A percentile compares a stretch with the other conserved stretches of the same genome.
Conservation (phyloP, 2,113 vertebrate species). For the Microtus oregoni region DNA sequence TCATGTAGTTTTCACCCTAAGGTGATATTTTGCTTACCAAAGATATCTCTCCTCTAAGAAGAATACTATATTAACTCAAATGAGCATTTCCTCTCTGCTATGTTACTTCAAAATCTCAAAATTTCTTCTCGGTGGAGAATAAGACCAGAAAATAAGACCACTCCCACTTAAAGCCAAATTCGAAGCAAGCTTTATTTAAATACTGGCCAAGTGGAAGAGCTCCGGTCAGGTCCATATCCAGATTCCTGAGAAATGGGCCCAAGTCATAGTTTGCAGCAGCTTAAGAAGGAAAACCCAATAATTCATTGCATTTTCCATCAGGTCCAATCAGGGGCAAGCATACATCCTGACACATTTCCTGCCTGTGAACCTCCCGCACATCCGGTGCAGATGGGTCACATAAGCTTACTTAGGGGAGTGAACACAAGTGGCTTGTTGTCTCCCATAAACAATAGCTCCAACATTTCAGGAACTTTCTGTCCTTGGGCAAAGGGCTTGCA, state of each 20-base stretch:
- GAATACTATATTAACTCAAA: slow-evolving; percentile 12
- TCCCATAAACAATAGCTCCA: not conserved
- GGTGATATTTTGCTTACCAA: not conserved
- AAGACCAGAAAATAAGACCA: not conserved
- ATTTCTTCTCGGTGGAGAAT: not conserved
- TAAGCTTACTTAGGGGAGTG: not conserved
- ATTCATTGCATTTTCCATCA: not conserved
- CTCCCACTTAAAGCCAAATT: not conserved
- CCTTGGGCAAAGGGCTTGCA: not conserved
- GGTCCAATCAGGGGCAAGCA: not conserved
- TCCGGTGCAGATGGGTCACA: not conserved
- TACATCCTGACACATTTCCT: not conserved
- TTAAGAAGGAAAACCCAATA: not conserved
- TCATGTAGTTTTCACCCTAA: not conserved
- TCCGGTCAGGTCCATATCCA: not conserved
- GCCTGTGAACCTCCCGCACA: not conserved
- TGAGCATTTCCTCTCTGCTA: not conserved
- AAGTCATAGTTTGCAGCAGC: not conserved
- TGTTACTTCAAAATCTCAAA: slow-evolving; percentile 4
- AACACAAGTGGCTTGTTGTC: not conserved
- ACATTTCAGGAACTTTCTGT: not conserved
- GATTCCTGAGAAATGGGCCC: not conserved
- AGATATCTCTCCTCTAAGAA: not conserved
- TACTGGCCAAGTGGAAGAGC: not conserved
- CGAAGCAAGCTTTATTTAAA: not conserved